phyloP scores from a whole-genome alignment of 2,888 invertebrate species.

The Helobdella robusta region DNA sequence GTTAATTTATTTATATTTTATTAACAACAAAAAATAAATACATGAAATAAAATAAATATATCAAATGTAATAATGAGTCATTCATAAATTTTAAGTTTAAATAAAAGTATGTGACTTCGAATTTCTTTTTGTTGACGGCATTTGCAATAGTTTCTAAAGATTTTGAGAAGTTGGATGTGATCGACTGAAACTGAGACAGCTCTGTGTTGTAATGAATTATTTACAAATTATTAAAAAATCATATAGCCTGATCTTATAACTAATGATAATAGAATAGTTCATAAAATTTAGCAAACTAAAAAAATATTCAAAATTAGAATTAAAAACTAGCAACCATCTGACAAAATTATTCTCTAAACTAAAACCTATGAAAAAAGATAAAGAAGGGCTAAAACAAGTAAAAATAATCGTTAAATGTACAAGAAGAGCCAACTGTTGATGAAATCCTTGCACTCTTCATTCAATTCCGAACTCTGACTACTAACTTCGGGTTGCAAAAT shows the following conservation, averaged over 20 bases:
- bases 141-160: conserved; percentile 66
- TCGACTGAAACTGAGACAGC: conserved; percentile 66
- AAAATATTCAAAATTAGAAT: not conserved
- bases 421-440: conserved; percentile 62
- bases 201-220: conserved; percentile 37
- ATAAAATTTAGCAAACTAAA: not conserved
- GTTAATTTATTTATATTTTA: no score
- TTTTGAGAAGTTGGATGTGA: conserved; percentile 67
- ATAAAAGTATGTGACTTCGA: conserved; percentile 54
- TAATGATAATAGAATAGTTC: not conserved
- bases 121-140: conserved; percentile 80
- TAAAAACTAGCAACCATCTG: not conserved
- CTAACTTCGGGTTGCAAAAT: conserved; percentile 68
- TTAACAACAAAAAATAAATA: no score
- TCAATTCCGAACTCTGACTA: conserved; percentile 70
- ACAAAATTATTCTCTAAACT: not conserved
- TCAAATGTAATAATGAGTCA: no score
- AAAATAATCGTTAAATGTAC: not conserved
- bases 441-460: conserved; percentile 76
- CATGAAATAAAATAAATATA: no score
- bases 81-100: no score
- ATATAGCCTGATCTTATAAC: not conserved
- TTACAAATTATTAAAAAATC: not conserved
- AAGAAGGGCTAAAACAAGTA: not conserved
- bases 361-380: not conserved